These are phyloP conservation scores for Menidia beryllina DNA, from an alignment of 2,113 vertebrate species.

Conservation along the genomic window DNA sequence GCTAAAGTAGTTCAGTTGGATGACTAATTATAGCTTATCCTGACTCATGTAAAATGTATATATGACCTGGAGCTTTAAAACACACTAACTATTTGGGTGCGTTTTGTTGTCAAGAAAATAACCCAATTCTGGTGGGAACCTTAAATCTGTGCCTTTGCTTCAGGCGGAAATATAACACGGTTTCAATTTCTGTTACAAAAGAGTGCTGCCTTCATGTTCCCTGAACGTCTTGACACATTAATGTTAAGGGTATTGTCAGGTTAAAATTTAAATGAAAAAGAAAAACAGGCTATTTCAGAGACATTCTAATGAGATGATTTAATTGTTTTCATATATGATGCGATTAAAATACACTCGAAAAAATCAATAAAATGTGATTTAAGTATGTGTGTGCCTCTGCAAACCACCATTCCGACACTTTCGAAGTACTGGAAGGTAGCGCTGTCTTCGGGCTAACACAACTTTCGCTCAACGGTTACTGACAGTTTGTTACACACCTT, in stretches of 20 bases:
- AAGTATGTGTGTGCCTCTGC: neutral
- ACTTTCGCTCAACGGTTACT: neutral
- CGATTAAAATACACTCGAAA: too few species aligned
- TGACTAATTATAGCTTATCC: neutral
- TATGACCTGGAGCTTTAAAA: neutral
- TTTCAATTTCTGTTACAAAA: conserved; percentile 18
- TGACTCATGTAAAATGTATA: neutral
- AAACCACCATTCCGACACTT: neutral
- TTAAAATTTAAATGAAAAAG: neutral
- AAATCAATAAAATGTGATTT: too few species aligned
- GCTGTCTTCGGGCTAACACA: neutral
- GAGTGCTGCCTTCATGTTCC: conserved; percentile 32
- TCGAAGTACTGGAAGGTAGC: conserved; percentile 27
- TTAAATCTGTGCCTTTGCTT: neutral
- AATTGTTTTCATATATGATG: neutral
- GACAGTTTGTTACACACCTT: neutral
- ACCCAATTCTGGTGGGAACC: conserved; percentile 47
- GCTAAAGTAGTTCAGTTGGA: too few species aligned
- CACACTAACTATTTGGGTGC: neutral
- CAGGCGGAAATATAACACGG: neutral
- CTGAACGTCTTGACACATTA: too few species aligned
- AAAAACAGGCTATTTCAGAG: neutral
- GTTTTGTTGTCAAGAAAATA: neutral
- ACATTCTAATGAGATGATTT: neutral
- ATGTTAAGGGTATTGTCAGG: neutral